Evolutionary conservation across 2,888 invertebrate species (phyloP).

Genomic region (Diabrotica balteata): DNA sequence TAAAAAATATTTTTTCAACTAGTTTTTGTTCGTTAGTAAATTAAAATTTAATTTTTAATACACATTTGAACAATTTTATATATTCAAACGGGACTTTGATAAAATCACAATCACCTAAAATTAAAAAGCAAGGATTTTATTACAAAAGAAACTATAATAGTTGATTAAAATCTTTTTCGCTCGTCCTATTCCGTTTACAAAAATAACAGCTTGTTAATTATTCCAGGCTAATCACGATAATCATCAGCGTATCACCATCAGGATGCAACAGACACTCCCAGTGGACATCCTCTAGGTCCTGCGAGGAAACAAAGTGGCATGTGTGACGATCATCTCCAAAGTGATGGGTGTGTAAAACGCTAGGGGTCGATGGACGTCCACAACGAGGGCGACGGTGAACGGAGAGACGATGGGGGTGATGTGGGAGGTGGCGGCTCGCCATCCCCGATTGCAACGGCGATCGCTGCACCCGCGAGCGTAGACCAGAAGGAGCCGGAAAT

Average conservation of each 20-base stretch:
- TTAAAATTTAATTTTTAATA: too few relatives aligned
- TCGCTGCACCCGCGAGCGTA: conserved; percentile 22
- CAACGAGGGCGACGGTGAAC: conserved; percentile 11
- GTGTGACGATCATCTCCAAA: conserved; percentile 12
- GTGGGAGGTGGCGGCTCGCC: conserved; percentile 2
- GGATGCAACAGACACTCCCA: not conserved
- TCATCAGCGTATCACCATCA: not conserved
- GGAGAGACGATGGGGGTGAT: conserved; percentile 3
- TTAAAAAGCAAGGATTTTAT: too few relatives aligned
- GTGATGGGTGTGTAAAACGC: conserved; percentile 24
- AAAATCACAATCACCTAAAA: too few relatives aligned
- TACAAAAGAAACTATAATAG: too few relatives aligned
- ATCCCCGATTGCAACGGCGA: conserved; percentile 21
- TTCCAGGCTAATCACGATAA: conserved; percentile 3
- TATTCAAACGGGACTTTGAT: too few relatives aligned
- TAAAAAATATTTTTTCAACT: too few relatives aligned
- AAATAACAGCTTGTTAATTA: not conserved
- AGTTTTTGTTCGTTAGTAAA: too few relatives aligned
- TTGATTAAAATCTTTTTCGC: too few relatives aligned
- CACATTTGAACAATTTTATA: too few relatives aligned
- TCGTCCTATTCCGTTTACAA: too few relatives aligned
- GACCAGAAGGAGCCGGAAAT: conserved; percentile 26
- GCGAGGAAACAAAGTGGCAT: conserved; percentile 11
- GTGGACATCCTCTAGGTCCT: not conserved
- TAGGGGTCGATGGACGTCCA: conserved; percentile 27